These are phyloP conservation scores for Spermophilus dauricus DNA, from an alignment of 2,113 vertebrate genomes.

Conservation along the genomic window DNA sequence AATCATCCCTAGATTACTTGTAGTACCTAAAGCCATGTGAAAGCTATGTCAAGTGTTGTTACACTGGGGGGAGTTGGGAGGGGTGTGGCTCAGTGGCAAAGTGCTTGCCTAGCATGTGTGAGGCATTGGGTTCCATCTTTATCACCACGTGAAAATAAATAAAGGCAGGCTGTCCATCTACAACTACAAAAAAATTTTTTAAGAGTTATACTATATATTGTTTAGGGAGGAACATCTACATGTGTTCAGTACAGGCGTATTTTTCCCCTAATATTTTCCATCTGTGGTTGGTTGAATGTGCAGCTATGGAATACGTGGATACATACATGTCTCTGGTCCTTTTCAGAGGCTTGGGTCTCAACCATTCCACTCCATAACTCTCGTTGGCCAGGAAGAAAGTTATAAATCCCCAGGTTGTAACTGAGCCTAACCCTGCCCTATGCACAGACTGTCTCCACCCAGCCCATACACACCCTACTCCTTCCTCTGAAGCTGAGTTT, in stretches of 20 bases:
- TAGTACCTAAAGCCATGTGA: background rate
- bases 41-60: background rate
- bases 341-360: background rate
- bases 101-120: no score
- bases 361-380: background rate
- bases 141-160: no score
- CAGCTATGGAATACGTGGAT: background rate
- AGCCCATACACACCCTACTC: background rate
- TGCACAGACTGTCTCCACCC: background rate
- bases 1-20: background rate
- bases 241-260: background rate
- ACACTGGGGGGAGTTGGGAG: no score
- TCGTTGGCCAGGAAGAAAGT: background rate
- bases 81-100: no score
- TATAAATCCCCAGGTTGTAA: background rate
- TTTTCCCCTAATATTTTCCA: background rate
- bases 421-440: background rate
- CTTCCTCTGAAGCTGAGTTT: background rate
- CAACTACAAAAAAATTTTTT: no score
- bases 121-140: no score
- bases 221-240: background rate
- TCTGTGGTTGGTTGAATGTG: background rate
- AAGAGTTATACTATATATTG: background rate
- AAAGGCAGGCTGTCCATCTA: no score
- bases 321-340: background rate